Evolutionary conservation across 2,113 vertebrate genomes (phyloP), one percentile per base, ranked within the genome.

Genomic region (Spea multiplicata): DNA sequence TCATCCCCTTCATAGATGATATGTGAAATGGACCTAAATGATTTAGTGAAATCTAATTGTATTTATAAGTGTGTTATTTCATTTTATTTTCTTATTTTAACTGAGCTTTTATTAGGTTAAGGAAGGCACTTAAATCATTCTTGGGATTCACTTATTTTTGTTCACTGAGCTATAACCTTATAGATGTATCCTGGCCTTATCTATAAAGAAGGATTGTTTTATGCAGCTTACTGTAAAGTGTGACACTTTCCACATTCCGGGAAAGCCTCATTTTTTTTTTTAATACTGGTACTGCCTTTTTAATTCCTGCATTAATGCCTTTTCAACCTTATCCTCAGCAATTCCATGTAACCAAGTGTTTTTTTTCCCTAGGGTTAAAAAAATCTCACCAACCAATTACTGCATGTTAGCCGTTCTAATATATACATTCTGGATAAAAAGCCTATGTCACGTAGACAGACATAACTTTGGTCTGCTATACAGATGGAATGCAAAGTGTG

Each of bases 121-220:
- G 16, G 66, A 46, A 52, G 13, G 30, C 50, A 66, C 45, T 84
- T 69, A 72, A 82, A 64, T 79, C 52, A 64, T 79, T 79, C 61
- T 79, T 61, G 59, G 77, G n/a, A 73, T 81, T 30, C 30, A 76
- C 17, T 44, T 69, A 5, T 57, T 83, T 81, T 69, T 77, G 66
- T 68, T 80, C 45, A 66, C 0, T 69, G 65, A 76, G 55, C 16
- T 77, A 16, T 71, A 67, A 8, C 49, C 55, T n/a, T 1, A 3
- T 14, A 57, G 17, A 7, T 9, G 9, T 53, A 59, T 5, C 71
- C 65, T 66, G 73, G 49, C 47, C 12, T 48, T 65, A 46, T 78
- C 68, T 78, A 17, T n/a, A 53, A 79, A 79, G 75, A n/a, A 61
- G 62, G 62, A 73, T 79, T 79, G 77, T 73, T 79, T 79, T 73